Conservation (phyloP, 1,140 invertebrate species). For the Drosophila biarmipes region DNA sequence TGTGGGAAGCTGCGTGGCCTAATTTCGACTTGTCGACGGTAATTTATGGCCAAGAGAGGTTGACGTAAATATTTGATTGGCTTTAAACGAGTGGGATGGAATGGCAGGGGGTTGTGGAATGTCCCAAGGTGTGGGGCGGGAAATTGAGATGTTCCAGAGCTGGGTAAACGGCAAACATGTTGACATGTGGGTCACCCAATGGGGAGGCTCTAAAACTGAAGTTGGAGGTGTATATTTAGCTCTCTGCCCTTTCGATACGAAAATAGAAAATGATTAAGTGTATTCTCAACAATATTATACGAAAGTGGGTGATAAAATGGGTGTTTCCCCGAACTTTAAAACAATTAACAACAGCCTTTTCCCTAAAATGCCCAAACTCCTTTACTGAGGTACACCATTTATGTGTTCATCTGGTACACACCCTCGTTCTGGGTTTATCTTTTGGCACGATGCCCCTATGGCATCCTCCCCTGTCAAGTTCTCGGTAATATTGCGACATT, state of each 20-base stretch:
- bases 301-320: neutral
- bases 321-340: too few relatives aligned
- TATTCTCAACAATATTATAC: neutral
- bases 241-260: neutral
- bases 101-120: neutral
- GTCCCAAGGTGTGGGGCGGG: neutral
- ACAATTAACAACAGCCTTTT: neutral
- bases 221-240: slow-evolving; percentile 1
- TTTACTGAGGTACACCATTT: slow-evolving; percentile 1
- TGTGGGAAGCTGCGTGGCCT: slow-evolving; percentile 40
- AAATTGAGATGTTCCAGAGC: slow-evolving; percentile 17
- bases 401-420: neutral
- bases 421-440: neutral
- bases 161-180: slow-evolving; percentile 18
- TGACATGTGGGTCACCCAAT: slow-evolving; percentile 29
- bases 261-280: too few relatives aligned
- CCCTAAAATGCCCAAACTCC: neutral
- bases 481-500: slow-evolving; percentile 50
- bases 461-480: slow-evolving; percentile 14
- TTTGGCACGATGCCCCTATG: neutral
- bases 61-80: slow-evolving; percentile 71
- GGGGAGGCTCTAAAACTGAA: neutral
- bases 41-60: slow-evolving; percentile 68
- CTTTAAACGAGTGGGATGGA: slow-evolving; percentile 35
- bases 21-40: slow-evolving; percentile 66